Evolutionary conservation across 1,140 invertebrate species (phyloP), one percentile per base, ranked within the genome.

Genomic region (Apolygus lucorum): DNA sequence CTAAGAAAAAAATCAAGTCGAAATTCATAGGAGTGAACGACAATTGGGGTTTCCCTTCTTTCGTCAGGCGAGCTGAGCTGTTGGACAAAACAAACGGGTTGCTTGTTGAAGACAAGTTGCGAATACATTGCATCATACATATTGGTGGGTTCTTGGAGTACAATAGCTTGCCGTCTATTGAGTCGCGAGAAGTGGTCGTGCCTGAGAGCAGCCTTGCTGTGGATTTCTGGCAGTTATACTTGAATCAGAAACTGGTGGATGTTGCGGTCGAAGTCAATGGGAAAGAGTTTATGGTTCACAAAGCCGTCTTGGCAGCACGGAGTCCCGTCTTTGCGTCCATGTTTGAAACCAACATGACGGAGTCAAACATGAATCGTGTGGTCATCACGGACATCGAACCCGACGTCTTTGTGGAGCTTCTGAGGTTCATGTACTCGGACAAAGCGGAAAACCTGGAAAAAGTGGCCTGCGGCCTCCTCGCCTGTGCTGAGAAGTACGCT

Each of bases 261-360:
- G 14, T 54, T 17, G 25, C 52, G 2, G n/a, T 54, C 25, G n/a
- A n/a, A n/a, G 42, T 49, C n/a, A 49, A n/a, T 49, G 25, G 25
- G n/a, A 54, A 1, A 21, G 14, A 54, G 25, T 54, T 54, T 54
- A 2, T 2, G 1, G 52, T 24, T 2, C 52, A 54, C 52, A 54
- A 54, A 54, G 2, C 2, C 25, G 14, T 54, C 52, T 24, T 54
- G 52, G 52, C 2, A 17, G 2, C 52, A 2, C 52, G 52, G 25
- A 54, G 52, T 54, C 52, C 52, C n/a, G 52, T 54, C 25, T 54
- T 54, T 24, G 52, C 52, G 25, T n/a, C 52, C 1, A 54, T 54
- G 52, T 54, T 54, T 24, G 1, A 54, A 54, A n/a, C n/a, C 52
- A 14, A 54, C 2, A 54, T 54, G 52, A 54, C n/a, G 25, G 52